A percentile compares a stretch with the other conserved stretches of the same genome.
phyloP scores from a whole-genome alignment of 2,113 vertebrate genomes.

The Nibea coibor region DNA sequence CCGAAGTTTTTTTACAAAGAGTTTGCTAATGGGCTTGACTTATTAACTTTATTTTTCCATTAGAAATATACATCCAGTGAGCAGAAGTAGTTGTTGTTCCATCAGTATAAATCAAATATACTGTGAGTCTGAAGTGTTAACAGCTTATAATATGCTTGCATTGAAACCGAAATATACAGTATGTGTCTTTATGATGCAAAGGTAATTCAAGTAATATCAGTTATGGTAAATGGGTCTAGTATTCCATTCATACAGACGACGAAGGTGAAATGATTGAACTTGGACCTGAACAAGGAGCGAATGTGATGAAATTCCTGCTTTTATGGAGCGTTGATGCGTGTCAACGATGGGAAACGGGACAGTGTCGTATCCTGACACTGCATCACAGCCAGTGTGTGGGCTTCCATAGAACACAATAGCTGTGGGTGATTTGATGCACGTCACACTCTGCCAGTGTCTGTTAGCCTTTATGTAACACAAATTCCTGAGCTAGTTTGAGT shows the following conservation, averaged over 20 bases:
- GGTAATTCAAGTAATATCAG: not conserved
- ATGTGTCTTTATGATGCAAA: not conserved
- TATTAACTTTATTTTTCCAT: not conserved
- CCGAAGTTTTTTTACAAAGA: not conserved
- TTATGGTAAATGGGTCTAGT: not conserved
- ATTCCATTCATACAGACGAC: too few relatives aligned
- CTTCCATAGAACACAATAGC: slow-evolving; percentile 47
- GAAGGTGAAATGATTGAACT: not conserved
- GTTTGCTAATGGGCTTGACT: not conserved
- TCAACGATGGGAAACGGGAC: slow-evolving; percentile 14
- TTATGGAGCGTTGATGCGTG: not conserved
- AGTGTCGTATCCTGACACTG: slow-evolving; percentile 24
- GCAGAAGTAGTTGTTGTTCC: not conserved
- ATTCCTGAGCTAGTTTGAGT: slow-evolving; percentile 4
- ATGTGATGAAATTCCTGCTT: not conserved
- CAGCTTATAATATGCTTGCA: too few relatives aligned
- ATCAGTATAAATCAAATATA: not conserved
- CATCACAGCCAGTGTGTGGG: slow-evolving; percentile 1
- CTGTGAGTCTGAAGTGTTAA: not conserved
- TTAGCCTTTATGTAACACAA: slow-evolving; percentile 30
- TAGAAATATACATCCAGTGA: not conserved
- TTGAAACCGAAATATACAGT: not conserved
- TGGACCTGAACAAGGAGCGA: not conserved
- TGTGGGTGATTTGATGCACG: slow-evolving; percentile 34
- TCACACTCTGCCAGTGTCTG: slow-evolving; percentile 26